phyloP scores from a whole-genome alignment of 2,888 invertebrate species.

The Ceratothoa steindachneri region DNA sequence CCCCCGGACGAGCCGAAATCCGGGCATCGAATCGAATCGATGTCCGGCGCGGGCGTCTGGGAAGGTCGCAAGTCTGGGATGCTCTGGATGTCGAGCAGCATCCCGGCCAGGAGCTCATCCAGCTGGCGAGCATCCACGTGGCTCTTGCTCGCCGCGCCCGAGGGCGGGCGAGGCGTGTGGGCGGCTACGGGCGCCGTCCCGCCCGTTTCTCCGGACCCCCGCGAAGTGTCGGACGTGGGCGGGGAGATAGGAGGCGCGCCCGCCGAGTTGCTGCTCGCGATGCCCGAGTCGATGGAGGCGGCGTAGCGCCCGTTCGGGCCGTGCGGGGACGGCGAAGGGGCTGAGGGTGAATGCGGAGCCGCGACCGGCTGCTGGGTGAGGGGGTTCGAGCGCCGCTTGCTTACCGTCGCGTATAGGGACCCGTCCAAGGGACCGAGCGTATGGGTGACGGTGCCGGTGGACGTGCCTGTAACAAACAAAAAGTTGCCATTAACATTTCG shows the following conservation, averaged over 20 bases:
- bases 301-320: constrained; percentile 57
- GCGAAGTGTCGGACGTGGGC: constrained; percentile 42
- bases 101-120: constrained; percentile 77
- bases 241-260: constrained; percentile 42
- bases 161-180: constrained; percentile 51
- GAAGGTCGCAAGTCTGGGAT: constrained; percentile 60
- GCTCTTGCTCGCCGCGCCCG: constrained; percentile 55
- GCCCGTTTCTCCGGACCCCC: constrained; percentile 26
- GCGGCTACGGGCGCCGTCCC: constrained; percentile 49
- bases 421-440: constrained; percentile 84
- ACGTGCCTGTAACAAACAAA: constrained; percentile 25
- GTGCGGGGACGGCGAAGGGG: constrained; percentile 42
- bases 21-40: constrained; percentile 48
- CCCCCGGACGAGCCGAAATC: constrained; percentile 36
- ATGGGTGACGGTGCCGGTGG: constrained; percentile 54
- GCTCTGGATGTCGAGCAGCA: constrained; percentile 81
- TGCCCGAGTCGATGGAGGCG: constrained; percentile 45
- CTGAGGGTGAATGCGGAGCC: constrained; percentile 32
- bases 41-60: constrained; percentile 48
- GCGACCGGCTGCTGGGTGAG: constrained; percentile 54
- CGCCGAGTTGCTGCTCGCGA: constrained; percentile 39
- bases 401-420: constrained; percentile 72
- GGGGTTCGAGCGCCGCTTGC: constrained; percentile 52
- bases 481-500: background rate
- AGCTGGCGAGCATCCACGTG: constrained; percentile 60